phyloP scores from a whole-genome alignment of 2,797 vertebrate genomes.

The Hybognathus amarus region DNA sequence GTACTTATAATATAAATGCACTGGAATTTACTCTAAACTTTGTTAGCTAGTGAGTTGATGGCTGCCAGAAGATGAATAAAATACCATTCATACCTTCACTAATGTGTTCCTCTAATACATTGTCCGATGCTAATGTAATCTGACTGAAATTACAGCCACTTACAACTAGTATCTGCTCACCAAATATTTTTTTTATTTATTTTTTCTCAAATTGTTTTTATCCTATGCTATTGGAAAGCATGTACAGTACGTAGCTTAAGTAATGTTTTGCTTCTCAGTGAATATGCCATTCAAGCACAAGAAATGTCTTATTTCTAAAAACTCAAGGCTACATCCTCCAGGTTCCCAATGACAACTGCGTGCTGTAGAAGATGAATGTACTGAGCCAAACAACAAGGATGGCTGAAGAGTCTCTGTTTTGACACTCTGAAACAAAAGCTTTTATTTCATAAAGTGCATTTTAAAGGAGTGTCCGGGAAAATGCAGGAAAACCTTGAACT shows the following conservation, averaged over 20 bases:
- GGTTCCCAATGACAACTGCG: neutral
- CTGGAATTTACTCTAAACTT: conserved; percentile 28
- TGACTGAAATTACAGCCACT: conserved; percentile 8
- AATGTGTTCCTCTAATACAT: conserved; percentile 18
- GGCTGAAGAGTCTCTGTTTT: neutral
- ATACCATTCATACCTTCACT: conserved; percentile 11
- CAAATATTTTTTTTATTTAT: neutral
- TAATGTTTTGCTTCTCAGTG: neutral
- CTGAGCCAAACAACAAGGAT: neutral
- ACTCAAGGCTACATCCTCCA: neutral
- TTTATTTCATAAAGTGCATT: neutral
- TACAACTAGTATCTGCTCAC: conserved; percentile 7
- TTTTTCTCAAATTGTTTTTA: conserved; percentile 14
- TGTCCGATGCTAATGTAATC: conserved; percentile 22
- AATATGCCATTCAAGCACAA: conserved; percentile 1
- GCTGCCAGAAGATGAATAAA: conserved; percentile 9
- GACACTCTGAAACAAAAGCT: neutral
- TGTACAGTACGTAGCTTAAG: neutral
- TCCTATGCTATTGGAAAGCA: neutral
- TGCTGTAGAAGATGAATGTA: neutral
- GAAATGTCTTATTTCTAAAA: neutral
- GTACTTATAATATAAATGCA: conserved; percentile 3
- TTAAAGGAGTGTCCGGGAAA: neutral
- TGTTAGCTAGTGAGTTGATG: conserved; percentile 18
- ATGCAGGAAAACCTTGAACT: neutral